These are phyloP conservation scores for Trialeurodes vaporariorum DNA, from an alignment of 1,140 invertebrate genomes.

Conservation along the genomic window DNA sequence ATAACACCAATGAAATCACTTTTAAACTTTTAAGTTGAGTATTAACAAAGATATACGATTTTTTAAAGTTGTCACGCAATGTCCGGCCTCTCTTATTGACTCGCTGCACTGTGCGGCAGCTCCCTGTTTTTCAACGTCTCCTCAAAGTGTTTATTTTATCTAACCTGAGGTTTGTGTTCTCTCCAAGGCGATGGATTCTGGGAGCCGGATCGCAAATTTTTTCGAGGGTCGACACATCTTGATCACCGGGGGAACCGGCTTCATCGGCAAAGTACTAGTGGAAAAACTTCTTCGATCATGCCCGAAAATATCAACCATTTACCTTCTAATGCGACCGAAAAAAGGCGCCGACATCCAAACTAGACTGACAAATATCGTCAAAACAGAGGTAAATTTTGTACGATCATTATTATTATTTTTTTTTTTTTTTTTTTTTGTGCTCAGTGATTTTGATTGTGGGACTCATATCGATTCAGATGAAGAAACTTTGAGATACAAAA, in stretches of 20 bases:
- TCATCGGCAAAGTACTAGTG: slow-evolving; percentile 60
- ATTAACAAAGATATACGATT: too few species aligned
- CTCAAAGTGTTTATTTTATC: too few species aligned
- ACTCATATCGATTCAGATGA: too few species aligned
- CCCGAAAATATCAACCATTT: slow-evolving; percentile 53
- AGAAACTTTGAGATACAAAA: too few species aligned
- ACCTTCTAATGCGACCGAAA: slow-evolving; percentile 57
- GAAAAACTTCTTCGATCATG: slow-evolving; percentile 68
- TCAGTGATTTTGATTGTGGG: too few species aligned
- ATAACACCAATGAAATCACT: too few species aligned
- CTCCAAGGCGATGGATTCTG: neutral
- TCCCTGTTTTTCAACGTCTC: neutral
- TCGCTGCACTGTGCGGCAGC: neutral
- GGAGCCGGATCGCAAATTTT: slow-evolving; percentile 31
- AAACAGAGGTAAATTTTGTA: slow-evolving; percentile 49
- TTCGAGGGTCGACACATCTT: slow-evolving; percentile 44
- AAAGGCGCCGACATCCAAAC: slow-evolving; percentile 46
- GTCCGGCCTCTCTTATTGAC: too few species aligned
- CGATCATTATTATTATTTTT: too few species aligned
- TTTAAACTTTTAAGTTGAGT: too few species aligned
- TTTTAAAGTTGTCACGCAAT: too few species aligned
- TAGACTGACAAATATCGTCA: slow-evolving; percentile 47
- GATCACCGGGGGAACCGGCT: slow-evolving; percentile 48
- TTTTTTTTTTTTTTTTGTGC: too few species aligned
- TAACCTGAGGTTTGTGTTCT: neutral